A percentile compares a stretch with the other conserved stretches of the same genome.
Conservation (phyloP, 2,113 vertebrate species). For the Pangasianodon hypophthalmus region DNA sequence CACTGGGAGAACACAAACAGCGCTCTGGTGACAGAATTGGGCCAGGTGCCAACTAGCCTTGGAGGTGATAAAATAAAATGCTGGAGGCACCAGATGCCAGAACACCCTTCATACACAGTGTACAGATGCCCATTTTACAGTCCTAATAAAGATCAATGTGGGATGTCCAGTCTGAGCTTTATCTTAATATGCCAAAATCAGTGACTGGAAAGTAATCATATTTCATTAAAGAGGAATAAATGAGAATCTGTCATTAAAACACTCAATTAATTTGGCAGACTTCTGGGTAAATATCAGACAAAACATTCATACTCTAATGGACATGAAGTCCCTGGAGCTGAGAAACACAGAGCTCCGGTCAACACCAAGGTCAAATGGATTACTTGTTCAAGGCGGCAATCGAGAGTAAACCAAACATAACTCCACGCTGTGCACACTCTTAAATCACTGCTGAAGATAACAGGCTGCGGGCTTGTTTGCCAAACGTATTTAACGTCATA, state of each 20-base stretch:
- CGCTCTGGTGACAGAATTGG: conserved; percentile 35
- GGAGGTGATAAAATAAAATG: conserved; percentile 29
- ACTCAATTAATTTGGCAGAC: neutral
- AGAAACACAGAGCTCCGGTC: conserved; percentile 41
- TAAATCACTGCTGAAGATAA: conserved; percentile 54
- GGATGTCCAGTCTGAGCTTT: neutral
- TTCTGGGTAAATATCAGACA: conserved; percentile 8
- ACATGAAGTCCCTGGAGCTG: conserved; percentile 26
- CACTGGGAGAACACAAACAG: conserved; percentile 40
- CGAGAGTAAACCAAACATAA: conserved; percentile 59
- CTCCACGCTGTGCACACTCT: conserved; percentile 38
- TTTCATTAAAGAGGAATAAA: neutral
- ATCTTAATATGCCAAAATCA: too few relatives aligned
- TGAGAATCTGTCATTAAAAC: conserved; percentile 2
- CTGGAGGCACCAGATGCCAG: conserved; percentile 45
- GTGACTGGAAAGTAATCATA: neutral
- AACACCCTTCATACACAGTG: conserved; percentile 1
- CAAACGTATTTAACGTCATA: conserved; percentile 46
- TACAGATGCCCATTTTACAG: neutral
- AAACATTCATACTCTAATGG: conserved; percentile 37
- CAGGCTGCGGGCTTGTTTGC: conserved; percentile 34
- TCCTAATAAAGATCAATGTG: neutral
- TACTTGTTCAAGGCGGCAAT: conserved; percentile 55
- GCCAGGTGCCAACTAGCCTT: conserved; percentile 42
- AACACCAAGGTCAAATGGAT: conserved; percentile 61